Percentiles rank a stretch among this genome's conserved stretches.
These are phyloP conservation scores for Melinopterus prodromus DNA, from an alignment of 2,888 invertebrate species.

Conservation along the genomic window DNA sequence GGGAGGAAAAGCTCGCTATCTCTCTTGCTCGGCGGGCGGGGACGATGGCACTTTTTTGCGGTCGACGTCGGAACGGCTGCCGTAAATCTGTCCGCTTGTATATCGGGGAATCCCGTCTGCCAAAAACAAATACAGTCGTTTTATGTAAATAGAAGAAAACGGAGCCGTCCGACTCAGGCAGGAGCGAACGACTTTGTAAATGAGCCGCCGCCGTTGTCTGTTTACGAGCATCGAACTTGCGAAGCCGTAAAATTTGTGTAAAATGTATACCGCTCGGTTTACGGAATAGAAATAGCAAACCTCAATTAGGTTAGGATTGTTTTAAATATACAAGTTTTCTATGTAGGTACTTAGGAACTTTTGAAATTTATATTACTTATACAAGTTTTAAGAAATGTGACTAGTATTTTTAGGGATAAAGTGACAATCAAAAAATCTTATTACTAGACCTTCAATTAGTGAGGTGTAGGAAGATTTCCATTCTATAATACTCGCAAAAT, in stretches of 20 bases:
- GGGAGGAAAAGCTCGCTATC: neutral
- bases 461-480: too few species aligned
- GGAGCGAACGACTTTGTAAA: neutral
- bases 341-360: too few species aligned
- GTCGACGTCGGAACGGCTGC: neutral
- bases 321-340: neutral
- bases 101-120: slow-evolving; percentile 17
- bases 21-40: neutral
- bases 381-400: too few species aligned
- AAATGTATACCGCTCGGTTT: neutral
- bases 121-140: slow-evolving; percentile 20
- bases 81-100: slow-evolving; percentile 6
- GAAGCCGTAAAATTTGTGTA: neutral
- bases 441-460: too few species aligned
- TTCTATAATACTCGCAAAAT: too few species aligned
- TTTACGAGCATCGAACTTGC: neutral
- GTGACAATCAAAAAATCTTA: too few species aligned
- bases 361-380: too few species aligned
- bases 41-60: neutral
- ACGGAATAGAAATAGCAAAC: neutral
- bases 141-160: slow-evolving; percentile 17
- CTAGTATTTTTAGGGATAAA: too few species aligned
- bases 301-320: neutral
- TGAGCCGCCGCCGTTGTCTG: neutral
- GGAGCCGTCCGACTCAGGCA: neutral